phyloP scores from a whole-genome alignment of 1,140 invertebrate genomes.

The Eurosta solidaginis region DNA sequence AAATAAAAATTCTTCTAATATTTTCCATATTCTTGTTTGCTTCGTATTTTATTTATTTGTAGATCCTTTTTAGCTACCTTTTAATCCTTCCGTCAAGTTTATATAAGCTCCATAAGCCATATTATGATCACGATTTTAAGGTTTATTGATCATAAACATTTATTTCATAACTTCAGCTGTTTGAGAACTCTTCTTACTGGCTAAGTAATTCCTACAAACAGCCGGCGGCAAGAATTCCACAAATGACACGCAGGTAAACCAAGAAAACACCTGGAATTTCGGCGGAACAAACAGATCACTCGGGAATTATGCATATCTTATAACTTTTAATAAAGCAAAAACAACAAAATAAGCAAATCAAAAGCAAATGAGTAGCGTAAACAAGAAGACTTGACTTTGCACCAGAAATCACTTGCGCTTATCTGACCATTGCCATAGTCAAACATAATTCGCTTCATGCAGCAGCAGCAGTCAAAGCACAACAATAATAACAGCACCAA shows the following conservation, averaged over 20 bases:
- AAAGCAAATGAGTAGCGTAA: not conserved
- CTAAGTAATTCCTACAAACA: not conserved
- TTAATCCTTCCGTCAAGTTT: no score
- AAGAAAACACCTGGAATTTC: not conserved
- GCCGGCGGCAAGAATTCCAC: conserved; percentile 7
- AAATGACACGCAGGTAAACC: conserved; percentile 20
- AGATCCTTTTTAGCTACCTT: no score
- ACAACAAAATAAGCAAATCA: no score
- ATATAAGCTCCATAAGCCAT: no score
- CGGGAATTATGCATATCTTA: conserved; percentile 1
- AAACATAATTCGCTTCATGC: conserved; percentile 7
- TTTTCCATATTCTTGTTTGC: no score
- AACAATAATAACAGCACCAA: not conserved
- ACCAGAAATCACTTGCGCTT: conserved; percentile 14
- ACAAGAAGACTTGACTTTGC: not conserved
- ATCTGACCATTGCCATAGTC: conserved; percentile 18
- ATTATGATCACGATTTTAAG: not conserved
- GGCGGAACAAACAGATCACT: not conserved
- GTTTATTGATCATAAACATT: not conserved
- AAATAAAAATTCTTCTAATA: no score
- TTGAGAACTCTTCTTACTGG: not conserved
- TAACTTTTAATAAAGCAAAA: conserved; percentile 18
- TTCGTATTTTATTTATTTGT: no score
- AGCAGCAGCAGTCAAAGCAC: not conserved
- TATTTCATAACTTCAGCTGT: conserved; percentile 6